Percentiles rank a stretch among this genome's conserved stretches.
phyloP scores from a whole-genome alignment of 2,113 vertebrate species.

The Poeciliopsis prolifica region DNA sequence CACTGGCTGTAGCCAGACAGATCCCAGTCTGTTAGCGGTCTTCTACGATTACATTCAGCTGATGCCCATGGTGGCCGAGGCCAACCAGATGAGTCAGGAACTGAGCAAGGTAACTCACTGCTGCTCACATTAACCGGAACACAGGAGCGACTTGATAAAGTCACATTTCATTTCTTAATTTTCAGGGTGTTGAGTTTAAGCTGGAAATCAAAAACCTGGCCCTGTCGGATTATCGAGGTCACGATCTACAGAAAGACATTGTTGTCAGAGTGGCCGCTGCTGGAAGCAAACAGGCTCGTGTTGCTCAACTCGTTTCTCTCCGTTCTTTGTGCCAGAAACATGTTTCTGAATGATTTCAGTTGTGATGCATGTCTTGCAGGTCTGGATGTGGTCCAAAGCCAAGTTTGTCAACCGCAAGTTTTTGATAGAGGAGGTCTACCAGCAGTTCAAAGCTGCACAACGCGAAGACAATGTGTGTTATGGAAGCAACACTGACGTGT shows the following conservation, averaged over 20 bases:
- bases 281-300: conserved; percentile 77
- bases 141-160: background rate
- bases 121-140: background rate
- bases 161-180: background rate
- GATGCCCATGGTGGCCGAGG: conserved; percentile 88
- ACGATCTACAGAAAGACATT: conserved; percentile 86
- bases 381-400: conserved; percentile 90
- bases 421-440: conserved; percentile 90
- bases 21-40: conserved; percentile 85
- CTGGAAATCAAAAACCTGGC: conserved; percentile 90
- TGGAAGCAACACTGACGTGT: background rate
- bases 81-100: conserved; percentile 90
- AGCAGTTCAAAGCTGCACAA: conserved; percentile 77
- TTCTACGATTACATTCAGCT: conserved; percentile 89
- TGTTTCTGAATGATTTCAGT: background rate
- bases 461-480: conserved; percentile 41
- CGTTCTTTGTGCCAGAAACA: background rate
- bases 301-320: background rate
- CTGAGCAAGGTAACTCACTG: conserved; percentile 80
- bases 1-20: conserved; percentile 64
- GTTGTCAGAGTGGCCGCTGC: conserved; percentile 81
- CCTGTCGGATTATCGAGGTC: conserved; percentile 85
- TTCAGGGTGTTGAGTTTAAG: conserved; percentile 84
- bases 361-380: conserved; percentile 66
- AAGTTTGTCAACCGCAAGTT: conserved; percentile 93